phyloP scores from a whole-genome alignment of 2,888 invertebrate genomes.

The Graphium colonna region DNA sequence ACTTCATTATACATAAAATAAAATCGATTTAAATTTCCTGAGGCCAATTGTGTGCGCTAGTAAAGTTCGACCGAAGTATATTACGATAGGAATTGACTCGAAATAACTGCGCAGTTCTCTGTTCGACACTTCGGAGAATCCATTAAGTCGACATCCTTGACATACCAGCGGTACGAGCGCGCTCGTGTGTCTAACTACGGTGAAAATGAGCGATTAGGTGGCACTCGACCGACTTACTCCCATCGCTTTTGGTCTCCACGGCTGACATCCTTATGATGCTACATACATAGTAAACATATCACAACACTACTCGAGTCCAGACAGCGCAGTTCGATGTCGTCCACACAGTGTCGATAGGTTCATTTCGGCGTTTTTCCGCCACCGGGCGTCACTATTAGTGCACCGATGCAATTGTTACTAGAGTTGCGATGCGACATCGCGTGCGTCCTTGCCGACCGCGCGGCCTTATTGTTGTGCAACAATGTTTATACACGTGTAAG shows the following conservation, averaged over 20 bases:
- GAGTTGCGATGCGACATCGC: slow-evolving; percentile 33
- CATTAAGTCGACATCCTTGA: slow-evolving; percentile 62
- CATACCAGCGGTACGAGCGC: slow-evolving; percentile 47
- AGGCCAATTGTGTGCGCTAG: neutral
- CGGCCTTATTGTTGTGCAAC: slow-evolving; percentile 71
- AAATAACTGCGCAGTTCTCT: slow-evolving; percentile 66
- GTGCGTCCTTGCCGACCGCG: slow-evolving; percentile 62
- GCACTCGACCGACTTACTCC: slow-evolving; percentile 45
- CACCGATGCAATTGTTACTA: slow-evolving; percentile 5
- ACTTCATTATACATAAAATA: neutral
- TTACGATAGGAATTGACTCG: slow-evolving; percentile 40
- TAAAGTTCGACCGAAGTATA: slow-evolving; percentile 37
- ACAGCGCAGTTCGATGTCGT: neutral
- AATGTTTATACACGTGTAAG: slow-evolving; percentile 76
- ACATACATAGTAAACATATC: slow-evolving; percentile 35
- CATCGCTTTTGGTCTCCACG: slow-evolving; percentile 31
- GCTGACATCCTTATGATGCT: slow-evolving; percentile 30
- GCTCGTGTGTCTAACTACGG: slow-evolving; percentile 30
- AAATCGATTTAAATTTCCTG: neutral
- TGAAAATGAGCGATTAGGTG: slow-evolving; percentile 21
- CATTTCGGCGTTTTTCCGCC: slow-evolving; percentile 18
- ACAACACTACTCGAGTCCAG: slow-evolving; percentile 20
- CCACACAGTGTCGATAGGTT: neutral
- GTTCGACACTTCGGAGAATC: slow-evolving; percentile 56
- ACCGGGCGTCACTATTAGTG: slow-evolving; percentile 26